These are phyloP conservation scores for Scomber colias DNA, from an alignment of 2,113 vertebrate genomes.

Conservation along the genomic window DNA sequence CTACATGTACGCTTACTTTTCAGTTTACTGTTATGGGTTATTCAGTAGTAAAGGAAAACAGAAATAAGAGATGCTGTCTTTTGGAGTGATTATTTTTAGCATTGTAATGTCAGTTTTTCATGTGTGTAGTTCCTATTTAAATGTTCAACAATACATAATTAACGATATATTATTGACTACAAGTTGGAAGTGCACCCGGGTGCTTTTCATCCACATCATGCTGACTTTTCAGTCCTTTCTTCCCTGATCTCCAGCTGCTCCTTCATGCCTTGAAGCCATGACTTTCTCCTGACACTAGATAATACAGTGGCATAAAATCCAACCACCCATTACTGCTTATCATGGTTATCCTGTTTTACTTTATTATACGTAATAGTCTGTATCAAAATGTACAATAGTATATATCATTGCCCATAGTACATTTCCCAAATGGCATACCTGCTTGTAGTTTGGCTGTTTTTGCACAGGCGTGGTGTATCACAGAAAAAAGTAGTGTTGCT, in stretches of 20 bases:
- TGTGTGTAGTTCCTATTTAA: not conserved
- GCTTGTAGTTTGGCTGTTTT: slow-evolving; percentile 1
- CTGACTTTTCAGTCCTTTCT: not conserved
- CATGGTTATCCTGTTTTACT: slow-evolving; percentile 26
- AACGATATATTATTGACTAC: not conserved
- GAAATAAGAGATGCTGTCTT: not conserved
- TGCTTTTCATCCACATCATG: slow-evolving; percentile 3
- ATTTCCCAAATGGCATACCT: slow-evolving; percentile 1
- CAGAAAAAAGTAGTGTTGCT: no score
- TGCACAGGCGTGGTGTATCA: not conserved
- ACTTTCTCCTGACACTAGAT: slow-evolving; percentile 28
- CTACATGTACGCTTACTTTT: slow-evolving; percentile 41
- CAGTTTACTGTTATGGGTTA: slow-evolving; percentile 1
- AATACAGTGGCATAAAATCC: slow-evolving; percentile 23
- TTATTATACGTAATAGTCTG: slow-evolving; percentile 25
- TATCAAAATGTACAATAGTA: slow-evolving; percentile 13
- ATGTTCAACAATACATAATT: not conserved
- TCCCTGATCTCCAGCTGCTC: not conserved
- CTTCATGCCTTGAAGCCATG: slow-evolving; percentile 20
- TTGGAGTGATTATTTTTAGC: not conserved
- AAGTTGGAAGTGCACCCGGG: not conserved
- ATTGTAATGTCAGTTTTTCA: not conserved
- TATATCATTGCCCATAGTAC: not conserved
- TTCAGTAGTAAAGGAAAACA: not conserved
- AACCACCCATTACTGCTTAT: slow-evolving; percentile 31